phyloP scores from a whole-genome alignment of 2,888 invertebrate genomes.

The Anthophora plumipes region DNA sequence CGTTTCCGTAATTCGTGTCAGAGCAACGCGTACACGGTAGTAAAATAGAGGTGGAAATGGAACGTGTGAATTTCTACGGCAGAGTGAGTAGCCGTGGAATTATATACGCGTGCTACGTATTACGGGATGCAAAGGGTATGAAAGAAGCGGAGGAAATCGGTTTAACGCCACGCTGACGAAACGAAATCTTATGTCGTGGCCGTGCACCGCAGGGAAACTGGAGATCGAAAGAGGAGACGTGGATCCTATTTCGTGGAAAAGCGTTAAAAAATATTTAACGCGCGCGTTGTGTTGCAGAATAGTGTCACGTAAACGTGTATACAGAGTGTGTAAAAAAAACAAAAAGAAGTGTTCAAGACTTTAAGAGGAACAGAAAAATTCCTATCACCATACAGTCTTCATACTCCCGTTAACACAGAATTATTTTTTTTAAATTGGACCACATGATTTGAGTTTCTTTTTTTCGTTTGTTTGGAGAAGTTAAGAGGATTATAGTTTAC shows the following conservation, averaged over 20 bases:
- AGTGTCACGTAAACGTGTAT: background rate
- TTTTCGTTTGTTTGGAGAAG: too few species aligned
- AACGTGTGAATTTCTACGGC: background rate
- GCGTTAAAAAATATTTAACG: background rate
- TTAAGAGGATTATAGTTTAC: too few species aligned
- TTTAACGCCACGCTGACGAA: constrained; percentile 10
- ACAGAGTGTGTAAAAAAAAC: too few species aligned
- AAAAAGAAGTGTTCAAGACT: too few species aligned
- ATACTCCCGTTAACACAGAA: too few species aligned
- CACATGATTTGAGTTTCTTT: too few species aligned
- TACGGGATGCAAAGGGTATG: background rate
- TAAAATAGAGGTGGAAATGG: background rate
- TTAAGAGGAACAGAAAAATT: too few species aligned
- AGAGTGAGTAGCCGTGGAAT: background rate
- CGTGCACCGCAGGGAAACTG: background rate
- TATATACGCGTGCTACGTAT: background rate
- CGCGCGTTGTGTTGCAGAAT: background rate
- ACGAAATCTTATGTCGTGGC: constrained; percentile 12
- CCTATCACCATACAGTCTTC: too few species aligned
- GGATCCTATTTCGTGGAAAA: background rate
- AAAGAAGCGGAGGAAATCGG: constrained; percentile 12
- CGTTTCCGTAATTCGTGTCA: background rate
- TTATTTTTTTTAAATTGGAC: too few species aligned
- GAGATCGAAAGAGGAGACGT: background rate
- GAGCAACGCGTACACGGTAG: background rate